Base-by-base conservation (phyloP, 2,113 vertebrate genomes). In the Lamprotornis superbus region DNA sequence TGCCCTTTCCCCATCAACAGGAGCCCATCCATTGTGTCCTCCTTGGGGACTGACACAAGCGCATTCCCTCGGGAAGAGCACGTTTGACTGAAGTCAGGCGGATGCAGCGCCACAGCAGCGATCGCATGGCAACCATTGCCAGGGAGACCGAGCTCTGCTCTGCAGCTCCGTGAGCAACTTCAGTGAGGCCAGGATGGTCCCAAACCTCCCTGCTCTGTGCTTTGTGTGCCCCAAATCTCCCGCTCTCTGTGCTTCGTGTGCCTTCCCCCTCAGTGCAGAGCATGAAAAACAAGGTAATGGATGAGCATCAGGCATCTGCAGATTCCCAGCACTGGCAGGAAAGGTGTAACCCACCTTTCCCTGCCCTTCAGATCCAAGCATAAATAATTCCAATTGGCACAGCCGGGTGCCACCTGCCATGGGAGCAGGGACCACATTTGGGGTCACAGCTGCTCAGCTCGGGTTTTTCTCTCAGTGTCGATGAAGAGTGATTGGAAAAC, bases 61-160 rank as follows among this genome's bases (percentile, higher is more conserved):
- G 0, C 18, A 0, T 47, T 87, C 95, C 83, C 78, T 47, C 2
- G 55, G 86, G 91, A 82, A 63, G 87, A 15, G 35, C 46, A 3
- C 7, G 30, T 68, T 55, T 35, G 53, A 56, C 37, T 60, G 69
- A 23, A 76, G 68, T 3, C 60, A 12, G 83, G 91, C 37, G 10
- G 84, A 22, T 1, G 56, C 25, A 3, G 85, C 19, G 27, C 39
- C 93, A 77, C 64, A 8, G 94, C 89, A 64, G 91, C 67, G 15
- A 91, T 87, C 5, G 57, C 94, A 91, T 96, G 91, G 93, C 91
- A 96, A 94, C 93, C 91, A 95, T 90, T 8, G 90, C 93, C 94
- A 95, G 92, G 94, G 94, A 95, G 91, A 95, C 94, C 2, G 50
- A 95, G 94, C 94, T 69, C 83, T 10, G 57, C 10, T 14, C 79